These are phyloP conservation scores for Passer montanus DNA, from an alignment of 2,113 vertebrate genomes.

Conservation along the genomic window DNA sequence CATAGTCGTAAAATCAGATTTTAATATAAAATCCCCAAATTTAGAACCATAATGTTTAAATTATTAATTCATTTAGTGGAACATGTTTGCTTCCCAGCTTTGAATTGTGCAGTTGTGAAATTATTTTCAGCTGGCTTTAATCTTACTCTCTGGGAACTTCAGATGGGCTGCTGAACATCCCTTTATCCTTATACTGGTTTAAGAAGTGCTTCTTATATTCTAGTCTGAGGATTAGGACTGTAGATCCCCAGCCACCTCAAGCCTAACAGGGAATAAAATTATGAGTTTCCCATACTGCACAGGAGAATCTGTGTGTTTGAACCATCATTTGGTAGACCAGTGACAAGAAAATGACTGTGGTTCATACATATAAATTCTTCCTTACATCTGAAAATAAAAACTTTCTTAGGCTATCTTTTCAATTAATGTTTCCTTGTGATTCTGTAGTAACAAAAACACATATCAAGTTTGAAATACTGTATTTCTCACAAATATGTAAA, in stretches of 20 bases:
- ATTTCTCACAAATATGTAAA: not conserved
- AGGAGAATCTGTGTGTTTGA: not conserved
- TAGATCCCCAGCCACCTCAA: not conserved
- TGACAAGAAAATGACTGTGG: not conserved
- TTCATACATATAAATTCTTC: not conserved
- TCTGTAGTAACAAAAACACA: not conserved
- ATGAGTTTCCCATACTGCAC: not conserved
- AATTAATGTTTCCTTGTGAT: not conserved
- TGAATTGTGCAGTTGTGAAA: constrained; percentile 13
- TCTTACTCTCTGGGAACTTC: constrained; percentile 14
- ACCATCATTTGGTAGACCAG: not conserved
- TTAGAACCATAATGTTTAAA: not conserved
- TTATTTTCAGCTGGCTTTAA: constrained; percentile 27
- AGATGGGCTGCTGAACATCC: constrained; percentile 4
- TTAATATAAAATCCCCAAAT: not conserved
- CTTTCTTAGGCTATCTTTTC: not conserved
- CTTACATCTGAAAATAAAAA: not conserved
- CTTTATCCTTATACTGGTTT: constrained; percentile 42
- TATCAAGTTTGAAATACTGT: not conserved
- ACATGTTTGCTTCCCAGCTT: not conserved
- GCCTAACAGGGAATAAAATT: not conserved
- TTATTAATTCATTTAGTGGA: not conserved
- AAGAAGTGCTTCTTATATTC: constrained; percentile 8
- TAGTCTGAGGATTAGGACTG: constrained; percentile 12
- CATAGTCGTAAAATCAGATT: not conserved